These are phyloP conservation scores for Pseudonaja textilis DNA, from an alignment of 2,113 vertebrate genomes.

Conservation along the genomic window DNA sequence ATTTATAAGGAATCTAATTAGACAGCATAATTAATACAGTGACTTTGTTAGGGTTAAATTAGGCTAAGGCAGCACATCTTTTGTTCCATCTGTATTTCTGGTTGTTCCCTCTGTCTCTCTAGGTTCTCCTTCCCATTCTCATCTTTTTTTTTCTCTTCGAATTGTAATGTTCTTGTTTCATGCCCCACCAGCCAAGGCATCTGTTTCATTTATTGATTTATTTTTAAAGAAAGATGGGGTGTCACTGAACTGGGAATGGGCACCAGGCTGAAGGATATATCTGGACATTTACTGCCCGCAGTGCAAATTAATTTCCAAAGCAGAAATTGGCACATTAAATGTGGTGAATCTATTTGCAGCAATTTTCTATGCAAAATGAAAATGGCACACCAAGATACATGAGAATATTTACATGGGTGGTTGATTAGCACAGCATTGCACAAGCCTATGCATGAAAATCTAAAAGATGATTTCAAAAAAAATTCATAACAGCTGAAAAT, in stretches of 20 bases:
- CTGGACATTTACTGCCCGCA: background rate
- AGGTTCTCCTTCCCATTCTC: background rate
- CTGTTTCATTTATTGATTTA: background rate
- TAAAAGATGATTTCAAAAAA: background rate
- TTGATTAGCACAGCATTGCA: background rate
- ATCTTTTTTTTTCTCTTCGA: background rate
- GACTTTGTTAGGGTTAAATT: background rate
- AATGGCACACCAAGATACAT: background rate
- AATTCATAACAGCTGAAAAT: background rate
- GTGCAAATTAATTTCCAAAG: background rate
- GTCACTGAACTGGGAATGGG: background rate
- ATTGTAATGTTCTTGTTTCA: background rate
- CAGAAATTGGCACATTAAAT: background rate
- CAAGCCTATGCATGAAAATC: slow-evolving; percentile 13
- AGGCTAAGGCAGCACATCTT: background rate
- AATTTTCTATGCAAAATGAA: background rate
- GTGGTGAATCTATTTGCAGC: background rate
- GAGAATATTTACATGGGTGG: background rate
- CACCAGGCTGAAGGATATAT: background rate
- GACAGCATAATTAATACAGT: background rate
- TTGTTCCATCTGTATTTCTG: background rate
- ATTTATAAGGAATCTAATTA: background rate
- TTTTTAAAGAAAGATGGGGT: background rate
- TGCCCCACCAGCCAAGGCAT: background rate
- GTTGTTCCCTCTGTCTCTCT: background rate